Percentiles rank a stretch among this genome's conserved stretches.
phyloP scores from a whole-genome alignment of 2,888 invertebrate genomes.

The Drosophila hamatofila region DNA sequence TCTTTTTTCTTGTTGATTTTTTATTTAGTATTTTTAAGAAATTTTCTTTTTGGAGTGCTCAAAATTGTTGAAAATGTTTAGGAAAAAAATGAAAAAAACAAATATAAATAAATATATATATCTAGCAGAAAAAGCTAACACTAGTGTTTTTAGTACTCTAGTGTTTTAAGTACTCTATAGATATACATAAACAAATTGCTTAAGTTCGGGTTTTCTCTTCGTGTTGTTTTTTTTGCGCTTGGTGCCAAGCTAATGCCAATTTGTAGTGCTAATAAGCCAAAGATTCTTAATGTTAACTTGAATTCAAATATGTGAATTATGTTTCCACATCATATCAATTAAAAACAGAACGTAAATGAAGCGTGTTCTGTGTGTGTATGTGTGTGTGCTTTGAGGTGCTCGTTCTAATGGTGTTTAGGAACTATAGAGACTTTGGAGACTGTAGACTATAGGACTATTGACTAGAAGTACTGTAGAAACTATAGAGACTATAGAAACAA shows the following conservation, averaged over 20 bases:
- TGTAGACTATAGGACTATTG: too few relatives aligned
- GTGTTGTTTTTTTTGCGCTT: not conserved
- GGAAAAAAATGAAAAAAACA: not conserved
- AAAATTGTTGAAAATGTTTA: conserved; percentile 13
- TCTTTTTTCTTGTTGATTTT: not conserved
- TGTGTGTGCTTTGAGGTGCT: not conserved
- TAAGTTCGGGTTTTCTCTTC: conserved; percentile 8
- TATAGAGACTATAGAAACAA: too few relatives aligned
- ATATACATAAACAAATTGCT: conserved; percentile 55
- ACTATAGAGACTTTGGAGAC: not conserved
- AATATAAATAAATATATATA: too few relatives aligned
- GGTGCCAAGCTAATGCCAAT: conserved; percentile 12
- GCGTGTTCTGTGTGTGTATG: conserved; percentile 17
- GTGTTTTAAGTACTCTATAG: too few relatives aligned
- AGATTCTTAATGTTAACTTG: not conserved
- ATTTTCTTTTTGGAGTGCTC: not conserved
- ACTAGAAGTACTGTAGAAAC: not conserved
- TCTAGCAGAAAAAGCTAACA: not conserved
- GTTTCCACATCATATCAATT: not conserved
- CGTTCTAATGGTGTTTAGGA: not conserved
- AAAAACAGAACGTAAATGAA: not conserved
- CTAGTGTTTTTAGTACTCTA: too few relatives aligned
- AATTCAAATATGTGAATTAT: not conserved
- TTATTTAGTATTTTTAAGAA: conserved; percentile 1
- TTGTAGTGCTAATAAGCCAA: conserved; percentile 5